A percentile compares a stretch with the other conserved stretches of the same genome.
These are phyloP conservation scores for Pedetes capensis DNA, from an alignment of 2,113 vertebrate genomes.

Conservation along the genomic window DNA sequence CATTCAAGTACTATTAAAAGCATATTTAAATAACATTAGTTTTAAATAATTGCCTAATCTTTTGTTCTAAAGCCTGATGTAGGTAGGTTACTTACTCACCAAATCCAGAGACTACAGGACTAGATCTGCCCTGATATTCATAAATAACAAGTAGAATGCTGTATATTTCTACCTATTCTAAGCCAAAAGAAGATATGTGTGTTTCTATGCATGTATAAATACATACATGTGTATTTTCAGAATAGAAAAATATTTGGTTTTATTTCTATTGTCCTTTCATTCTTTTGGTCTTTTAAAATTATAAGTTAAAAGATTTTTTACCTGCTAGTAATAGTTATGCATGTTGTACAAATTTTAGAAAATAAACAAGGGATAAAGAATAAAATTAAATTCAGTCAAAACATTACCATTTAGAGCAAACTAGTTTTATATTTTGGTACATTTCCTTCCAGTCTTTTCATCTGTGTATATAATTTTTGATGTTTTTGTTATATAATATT, in stretches of 20 bases:
- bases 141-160: neutral
- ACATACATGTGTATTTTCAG: neutral
- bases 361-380: neutral
- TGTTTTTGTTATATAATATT: neutral
- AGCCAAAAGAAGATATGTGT: neutral
- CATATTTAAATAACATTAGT: conserved; percentile 37
- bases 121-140: neutral
- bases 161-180: neutral
- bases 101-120: neutral
- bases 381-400: neutral
- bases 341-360: neutral
- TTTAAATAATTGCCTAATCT: neutral
- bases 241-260: neutral
- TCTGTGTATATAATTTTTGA: neutral
- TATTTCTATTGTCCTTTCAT: neutral
- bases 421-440: neutral
- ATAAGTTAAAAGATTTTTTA: neutral
- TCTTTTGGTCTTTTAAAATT: conserved; percentile 9
- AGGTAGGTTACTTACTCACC: conserved; percentile 1
- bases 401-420: neutral
- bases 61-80: neutral
- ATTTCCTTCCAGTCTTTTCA: conserved; percentile 15
- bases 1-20: conserved; percentile 45
- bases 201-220: neutral
- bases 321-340: neutral